phyloP scores from a whole-genome alignment of 1,140 invertebrate genomes.

The Calliphora vicina region DNA sequence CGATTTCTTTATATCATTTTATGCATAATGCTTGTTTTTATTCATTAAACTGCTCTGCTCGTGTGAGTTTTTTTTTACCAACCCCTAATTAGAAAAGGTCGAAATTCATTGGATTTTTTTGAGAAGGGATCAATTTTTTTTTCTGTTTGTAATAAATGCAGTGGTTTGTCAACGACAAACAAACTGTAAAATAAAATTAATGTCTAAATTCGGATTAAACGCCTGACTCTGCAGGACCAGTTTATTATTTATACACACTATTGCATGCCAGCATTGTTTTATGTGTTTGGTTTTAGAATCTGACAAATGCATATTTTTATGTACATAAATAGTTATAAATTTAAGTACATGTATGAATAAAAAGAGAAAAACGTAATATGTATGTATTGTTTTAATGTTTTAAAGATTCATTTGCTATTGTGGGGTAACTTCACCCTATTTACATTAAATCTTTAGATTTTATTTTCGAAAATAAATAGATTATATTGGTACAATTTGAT shows the following conservation, averaged over 20 bases:
- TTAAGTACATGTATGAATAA: too few relatives aligned
- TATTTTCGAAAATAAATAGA: background rate
- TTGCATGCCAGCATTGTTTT: too few relatives aligned
- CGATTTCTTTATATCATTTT: background rate
- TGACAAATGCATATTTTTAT: background rate
- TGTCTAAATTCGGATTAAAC: slow-evolving; percentile 32
- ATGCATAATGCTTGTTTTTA: background rate
- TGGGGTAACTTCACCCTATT: background rate
- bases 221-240: background rate
- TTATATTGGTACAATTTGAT: background rate
- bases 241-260: background rate
- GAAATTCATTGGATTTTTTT: background rate
- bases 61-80: slow-evolving; percentile 7
- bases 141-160: background rate
- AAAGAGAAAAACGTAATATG: too few relatives aligned
- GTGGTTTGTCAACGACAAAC: slow-evolving; percentile 27
- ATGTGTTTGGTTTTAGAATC: background rate
- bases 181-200: slow-evolving; percentile 29
- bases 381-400: too few relatives aligned
- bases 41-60: background rate
- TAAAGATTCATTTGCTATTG: too few relatives aligned
- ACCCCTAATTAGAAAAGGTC: slow-evolving; percentile 31
- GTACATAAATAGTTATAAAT: too few relatives aligned
- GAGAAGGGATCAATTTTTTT: background rate
- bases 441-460: background rate